Percentiles rank a stretch among this genome's conserved stretches.
Conservation (phyloP, 1,140 invertebrate genomes). For the Platorchestia sp. region DNA sequence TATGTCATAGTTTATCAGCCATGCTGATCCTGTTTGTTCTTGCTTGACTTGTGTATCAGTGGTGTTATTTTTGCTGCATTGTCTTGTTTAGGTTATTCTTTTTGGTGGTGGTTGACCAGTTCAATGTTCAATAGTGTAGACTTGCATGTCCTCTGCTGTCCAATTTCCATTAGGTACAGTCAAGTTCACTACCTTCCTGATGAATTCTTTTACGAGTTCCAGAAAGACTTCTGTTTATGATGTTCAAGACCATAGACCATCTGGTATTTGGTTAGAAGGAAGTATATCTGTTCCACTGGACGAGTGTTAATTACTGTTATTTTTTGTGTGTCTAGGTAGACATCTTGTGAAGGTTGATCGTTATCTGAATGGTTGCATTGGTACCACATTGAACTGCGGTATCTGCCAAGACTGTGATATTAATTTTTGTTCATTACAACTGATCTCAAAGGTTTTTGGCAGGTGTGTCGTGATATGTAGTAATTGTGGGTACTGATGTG, state of each 20-base stretch:
- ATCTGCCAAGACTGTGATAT: conserved; percentile 50
- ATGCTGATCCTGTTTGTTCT: neutral
- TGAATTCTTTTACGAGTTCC: neutral
- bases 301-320: neutral
- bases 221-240: neutral
- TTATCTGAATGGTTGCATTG: neutral
- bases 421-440: conserved; percentile 23
- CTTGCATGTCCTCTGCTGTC: neutral
- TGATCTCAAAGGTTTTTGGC: conserved; percentile 37
- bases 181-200: neutral
- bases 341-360: neutral
- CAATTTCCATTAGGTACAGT: neutral
- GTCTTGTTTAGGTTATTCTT: neutral
- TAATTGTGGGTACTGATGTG: neutral
- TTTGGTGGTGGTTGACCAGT: neutral
- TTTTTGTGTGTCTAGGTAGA: neutral
- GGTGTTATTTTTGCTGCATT: neutral
- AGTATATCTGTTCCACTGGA: neutral
- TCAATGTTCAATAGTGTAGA: neutral
- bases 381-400: neutral
- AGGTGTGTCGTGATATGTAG: neutral
- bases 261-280: neutral
- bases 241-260: neutral
- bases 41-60: neutral
- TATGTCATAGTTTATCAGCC: neutral